These are phyloP conservation scores for Smutsia gigantea DNA, from an alignment of 2,797 vertebrate species.

Conservation along the genomic window DNA sequence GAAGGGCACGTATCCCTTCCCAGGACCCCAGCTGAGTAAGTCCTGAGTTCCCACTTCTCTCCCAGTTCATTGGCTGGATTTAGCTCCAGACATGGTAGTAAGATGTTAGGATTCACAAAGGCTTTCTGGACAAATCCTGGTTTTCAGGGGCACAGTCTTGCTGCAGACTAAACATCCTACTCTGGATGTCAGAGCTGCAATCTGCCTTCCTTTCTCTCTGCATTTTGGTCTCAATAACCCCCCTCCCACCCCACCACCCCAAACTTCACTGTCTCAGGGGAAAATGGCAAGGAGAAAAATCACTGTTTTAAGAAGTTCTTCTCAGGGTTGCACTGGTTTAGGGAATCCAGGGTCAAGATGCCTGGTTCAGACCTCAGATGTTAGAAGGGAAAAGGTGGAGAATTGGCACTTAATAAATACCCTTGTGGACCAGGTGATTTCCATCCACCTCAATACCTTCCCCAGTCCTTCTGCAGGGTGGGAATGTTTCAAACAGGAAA, in stretches of 20 bases:
- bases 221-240: neutral
- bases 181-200: neutral
- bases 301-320: neutral
- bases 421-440: neutral
- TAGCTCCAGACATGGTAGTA: neutral
- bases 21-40: neutral
- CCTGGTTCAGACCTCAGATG: neutral
- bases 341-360: neutral
- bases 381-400: neutral
- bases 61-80: too few relatives aligned
- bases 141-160: neutral
- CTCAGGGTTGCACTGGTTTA: fast-evolving
- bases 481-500: neutral
- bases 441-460: too few relatives aligned
- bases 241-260: too few relatives aligned
- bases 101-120: neutral
- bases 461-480: neutral
- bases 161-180: neutral
- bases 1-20: neutral
- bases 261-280: too few relatives aligned
- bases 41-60: neutral
- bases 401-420: neutral
- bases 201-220: neutral
- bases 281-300: neutral
- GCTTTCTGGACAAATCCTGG: neutral